Percentiles rank a stretch among this genome's conserved stretches.
Conservation (phyloP, 2,888 invertebrate genomes). For the Frankliniella fusca region DNA sequence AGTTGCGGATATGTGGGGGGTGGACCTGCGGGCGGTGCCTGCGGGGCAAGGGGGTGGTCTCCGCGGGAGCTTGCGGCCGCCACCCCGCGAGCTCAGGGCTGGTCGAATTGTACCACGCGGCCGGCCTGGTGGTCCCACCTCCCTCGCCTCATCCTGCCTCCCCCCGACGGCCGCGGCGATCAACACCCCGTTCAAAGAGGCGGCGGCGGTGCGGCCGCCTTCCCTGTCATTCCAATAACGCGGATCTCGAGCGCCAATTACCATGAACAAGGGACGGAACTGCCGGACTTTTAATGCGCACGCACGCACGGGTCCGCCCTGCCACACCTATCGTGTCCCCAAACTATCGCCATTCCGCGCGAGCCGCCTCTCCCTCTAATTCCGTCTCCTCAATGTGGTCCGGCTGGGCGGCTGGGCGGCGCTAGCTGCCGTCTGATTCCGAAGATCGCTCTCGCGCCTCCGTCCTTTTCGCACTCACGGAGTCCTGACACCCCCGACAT, state of each 20-base stretch:
- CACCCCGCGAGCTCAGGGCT: no score
- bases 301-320: not conserved
- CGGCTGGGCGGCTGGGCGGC: not conserved
- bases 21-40: not conserved
- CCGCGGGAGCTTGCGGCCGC: no score
- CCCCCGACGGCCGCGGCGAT: not conserved
- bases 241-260: not conserved
- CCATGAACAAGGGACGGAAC: not conserved
- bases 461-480: no score
- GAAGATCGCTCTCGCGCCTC: no score
- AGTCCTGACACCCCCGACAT: no score
- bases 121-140: no score
- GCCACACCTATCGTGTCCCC: not conserved
- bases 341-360: conserved; percentile 17
- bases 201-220: no score
- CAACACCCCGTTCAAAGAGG: no score
- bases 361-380: not conserved
- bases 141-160: not conserved
- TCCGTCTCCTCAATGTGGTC: not conserved
- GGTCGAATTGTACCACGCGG: no score
- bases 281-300: not conserved
- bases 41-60: not conserved
- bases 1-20: conserved; percentile 21
- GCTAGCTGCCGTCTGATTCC: no score
- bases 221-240: no score